phyloP scores from a whole-genome alignment of 2,113 vertebrate species.

The Gallinago jamesoni region DNA sequence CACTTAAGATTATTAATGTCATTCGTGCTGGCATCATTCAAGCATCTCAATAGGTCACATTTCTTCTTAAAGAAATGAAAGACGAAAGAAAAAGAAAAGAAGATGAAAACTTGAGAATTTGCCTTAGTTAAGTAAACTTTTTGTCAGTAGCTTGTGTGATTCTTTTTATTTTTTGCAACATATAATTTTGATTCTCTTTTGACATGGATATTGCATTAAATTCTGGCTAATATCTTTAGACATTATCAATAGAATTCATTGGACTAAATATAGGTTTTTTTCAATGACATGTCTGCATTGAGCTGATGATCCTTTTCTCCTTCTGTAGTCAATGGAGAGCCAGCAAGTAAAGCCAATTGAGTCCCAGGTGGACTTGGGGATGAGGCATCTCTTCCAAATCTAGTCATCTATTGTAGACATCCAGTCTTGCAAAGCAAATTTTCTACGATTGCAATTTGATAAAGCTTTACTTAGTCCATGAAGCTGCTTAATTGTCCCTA shows the following conservation, averaged over 20 bases:
- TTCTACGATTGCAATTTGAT: not conserved
- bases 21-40: not conserved
- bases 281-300: not conserved
- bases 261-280: not conserved
- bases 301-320: not conserved
- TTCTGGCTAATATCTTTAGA: not conserved
- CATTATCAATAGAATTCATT: not conserved
- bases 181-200: not conserved
- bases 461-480: not conserved
- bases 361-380: not conserved
- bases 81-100: too few relatives aligned
- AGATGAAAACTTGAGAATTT: not conserved
- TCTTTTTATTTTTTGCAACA: not conserved
- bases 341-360: rapidly evolving
- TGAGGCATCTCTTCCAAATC: not conserved
- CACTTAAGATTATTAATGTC: not conserved
- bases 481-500: not conserved
- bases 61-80: not conserved
- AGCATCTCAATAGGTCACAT: not conserved
- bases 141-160: not conserved
- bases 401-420: not conserved
- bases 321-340: not conserved
- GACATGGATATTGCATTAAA: not conserved
- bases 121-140: not conserved
- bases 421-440: not conserved